Conservation (phyloP, 2,113 vertebrate genomes). For the Callipepla californica region DNA sequence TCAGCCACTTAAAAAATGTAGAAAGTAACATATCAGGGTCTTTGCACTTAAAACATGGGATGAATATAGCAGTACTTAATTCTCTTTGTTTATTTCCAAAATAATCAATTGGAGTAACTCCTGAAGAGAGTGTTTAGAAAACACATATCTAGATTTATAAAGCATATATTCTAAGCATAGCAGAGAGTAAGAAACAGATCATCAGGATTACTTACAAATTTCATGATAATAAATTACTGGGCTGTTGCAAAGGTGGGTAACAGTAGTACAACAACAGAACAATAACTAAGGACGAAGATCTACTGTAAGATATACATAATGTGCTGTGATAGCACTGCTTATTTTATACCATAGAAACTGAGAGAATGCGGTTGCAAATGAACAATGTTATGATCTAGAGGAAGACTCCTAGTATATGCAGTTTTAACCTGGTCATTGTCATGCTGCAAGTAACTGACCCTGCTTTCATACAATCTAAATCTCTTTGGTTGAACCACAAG, state of each 20-base stretch:
- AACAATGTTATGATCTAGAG: not conserved
- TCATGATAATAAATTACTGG: not conserved
- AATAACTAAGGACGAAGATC: not conserved
- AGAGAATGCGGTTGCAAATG: not conserved
- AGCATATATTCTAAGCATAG: not conserved
- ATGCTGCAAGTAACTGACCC: not conserved
- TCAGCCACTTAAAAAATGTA: not conserved
- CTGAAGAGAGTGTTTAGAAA: not conserved
- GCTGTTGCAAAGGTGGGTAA: not conserved
- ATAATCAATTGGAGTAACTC: not conserved
- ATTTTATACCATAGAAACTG: conserved; percentile 2
- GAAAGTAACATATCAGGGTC: not conserved
- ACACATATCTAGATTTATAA: not conserved
- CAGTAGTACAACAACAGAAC: not conserved
- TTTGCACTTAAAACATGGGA: not conserved
- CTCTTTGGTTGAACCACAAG: not conserved
- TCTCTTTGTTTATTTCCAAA: not conserved
- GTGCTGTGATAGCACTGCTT: not conserved
- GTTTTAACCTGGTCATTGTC: not conserved
- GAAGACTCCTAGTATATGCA: not conserved
- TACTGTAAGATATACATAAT: not conserved
- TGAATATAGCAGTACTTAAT: not conserved
- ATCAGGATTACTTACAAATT: not conserved
- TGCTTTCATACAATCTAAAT: not conserved
- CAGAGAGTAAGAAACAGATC: not conserved